phyloP scores from a whole-genome alignment of 2,888 invertebrate genomes.

The Rhaphigaster nebulosa region DNA sequence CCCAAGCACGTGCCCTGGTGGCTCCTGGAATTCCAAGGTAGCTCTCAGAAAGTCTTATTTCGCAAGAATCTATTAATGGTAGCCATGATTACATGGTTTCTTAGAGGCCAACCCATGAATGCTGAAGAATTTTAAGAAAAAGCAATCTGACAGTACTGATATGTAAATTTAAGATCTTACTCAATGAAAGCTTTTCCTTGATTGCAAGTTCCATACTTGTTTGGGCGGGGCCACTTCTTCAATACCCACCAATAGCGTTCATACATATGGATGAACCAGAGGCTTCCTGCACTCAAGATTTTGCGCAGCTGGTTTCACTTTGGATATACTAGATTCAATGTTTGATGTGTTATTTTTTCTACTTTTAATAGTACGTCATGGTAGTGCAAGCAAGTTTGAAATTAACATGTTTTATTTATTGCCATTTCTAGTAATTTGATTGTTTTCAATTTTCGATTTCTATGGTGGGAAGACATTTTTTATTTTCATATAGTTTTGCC shows the following conservation, averaged over 20 bases:
- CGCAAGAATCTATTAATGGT: conserved; percentile 39
- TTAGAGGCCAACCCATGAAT: neutral
- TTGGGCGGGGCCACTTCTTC: neutral
- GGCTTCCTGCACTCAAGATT: neutral
- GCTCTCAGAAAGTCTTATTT: conserved; percentile 27
- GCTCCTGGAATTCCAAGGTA: conserved; percentile 43
- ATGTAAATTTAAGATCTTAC: neutral
- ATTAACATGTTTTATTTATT: no score
- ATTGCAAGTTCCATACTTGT: neutral
- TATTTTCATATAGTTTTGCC: no score
- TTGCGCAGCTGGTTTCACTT: neutral
- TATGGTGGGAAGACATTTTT: no score
- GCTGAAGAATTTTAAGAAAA: neutral
- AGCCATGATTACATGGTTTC: neutral
- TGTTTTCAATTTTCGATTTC: no score
- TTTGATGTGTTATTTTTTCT: neutral
- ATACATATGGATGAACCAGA: neutral
- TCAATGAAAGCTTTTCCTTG: neutral
- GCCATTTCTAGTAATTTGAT: no score
- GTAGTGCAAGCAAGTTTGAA: no score
- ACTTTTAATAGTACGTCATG: no score
- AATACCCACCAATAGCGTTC: neutral
- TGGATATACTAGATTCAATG: neutral
- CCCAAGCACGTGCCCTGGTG: neutral
- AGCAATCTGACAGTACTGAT: neutral